phyloP scores from a whole-genome alignment of 2,113 vertebrate species.

The Ctenodactylus gundi region DNA sequence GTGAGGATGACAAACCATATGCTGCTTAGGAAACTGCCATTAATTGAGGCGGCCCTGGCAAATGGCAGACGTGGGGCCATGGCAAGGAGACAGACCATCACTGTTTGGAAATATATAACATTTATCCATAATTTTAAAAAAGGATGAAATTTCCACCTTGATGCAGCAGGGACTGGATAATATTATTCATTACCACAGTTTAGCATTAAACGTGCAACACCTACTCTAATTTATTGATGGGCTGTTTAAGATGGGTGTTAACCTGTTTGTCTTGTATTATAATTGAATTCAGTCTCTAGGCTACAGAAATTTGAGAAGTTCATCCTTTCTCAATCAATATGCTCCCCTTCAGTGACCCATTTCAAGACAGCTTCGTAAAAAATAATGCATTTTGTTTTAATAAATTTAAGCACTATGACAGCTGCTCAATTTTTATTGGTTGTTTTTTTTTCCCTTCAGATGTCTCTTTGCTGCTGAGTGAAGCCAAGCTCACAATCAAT shows the following conservation, averaged over 20 bases:
- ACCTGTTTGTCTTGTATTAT: constrained; percentile 80
- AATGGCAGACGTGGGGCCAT: background rate
- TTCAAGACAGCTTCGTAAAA: constrained; percentile 82
- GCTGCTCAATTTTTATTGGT: constrained; percentile 79
- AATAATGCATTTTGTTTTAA: constrained; percentile 82
- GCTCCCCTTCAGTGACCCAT: constrained; percentile 84
- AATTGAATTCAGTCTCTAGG: constrained; percentile 85
- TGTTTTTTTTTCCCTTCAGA: constrained; percentile 70
- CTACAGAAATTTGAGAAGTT: constrained; percentile 83
- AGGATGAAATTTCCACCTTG: constrained; percentile 32
- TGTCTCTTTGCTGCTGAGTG: constrained; percentile 61
- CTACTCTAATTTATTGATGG: constrained; percentile 80
- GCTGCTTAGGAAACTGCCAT: background rate
- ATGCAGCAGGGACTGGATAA: constrained; percentile 44
- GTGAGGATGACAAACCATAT: background rate
- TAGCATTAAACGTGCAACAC: constrained; percentile 71
- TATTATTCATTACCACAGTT: constrained; percentile 65
- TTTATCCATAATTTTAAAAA: background rate
- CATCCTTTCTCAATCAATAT: constrained; percentile 85
- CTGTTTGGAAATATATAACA: background rate
- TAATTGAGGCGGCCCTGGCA: background rate
- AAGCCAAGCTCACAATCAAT: constrained; percentile 67
- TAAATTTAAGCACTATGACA: constrained; percentile 81
- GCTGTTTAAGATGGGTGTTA: constrained; percentile 75
- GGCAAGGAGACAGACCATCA: background rate